Evolutionary conservation across 2,888 invertebrate species (phyloP), one percentile per base, ranked within the genome.

Genomic region (Pyrrhia umbra): DNA sequence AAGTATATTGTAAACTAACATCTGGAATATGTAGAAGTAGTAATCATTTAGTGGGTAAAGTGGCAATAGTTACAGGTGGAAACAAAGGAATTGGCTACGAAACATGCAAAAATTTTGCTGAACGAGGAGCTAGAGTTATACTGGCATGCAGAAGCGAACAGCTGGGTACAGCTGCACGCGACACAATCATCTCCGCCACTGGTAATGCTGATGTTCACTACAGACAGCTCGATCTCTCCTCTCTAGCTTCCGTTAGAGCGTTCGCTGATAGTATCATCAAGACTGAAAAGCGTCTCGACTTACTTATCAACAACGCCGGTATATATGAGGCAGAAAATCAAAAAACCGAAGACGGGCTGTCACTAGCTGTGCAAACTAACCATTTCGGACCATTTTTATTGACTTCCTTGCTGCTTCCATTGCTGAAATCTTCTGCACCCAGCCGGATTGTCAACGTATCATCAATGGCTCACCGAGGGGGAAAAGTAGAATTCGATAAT

Each of bases 51-150:
- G 95, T 97, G 49, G 98, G 97, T 2, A 98, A 98, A 94, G 97
- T 97, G 2, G 97, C 97, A 13, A 95, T 98, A 54, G 96, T 98
- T 37, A 98, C 98, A 9, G 98, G 98, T 18, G 97, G 97, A 49
- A 98, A 97, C 74, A 95, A 96, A 75, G 98, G 98, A 5, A 97
- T 97, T 79, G 98, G 97, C 25, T 97, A 96, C 81, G 97, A 97
- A 85, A 97, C 97, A 0, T 96, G 97, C 0, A 95, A 95, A 73
- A 96, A 97, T 82, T 85, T 97, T 51, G 97, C 97, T 0, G 96
- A 95, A 66, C 95, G 97, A 82, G 97, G 97, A 23, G 98, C 97
- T 0, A 95, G 96, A 64, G 95, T 98, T 6, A 97, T 98, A 57
- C 95, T 98, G 95, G 98, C 97, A 0, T 98, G 98, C 87, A 95